Evolutionary conservation across 2,113 vertebrate genomes (phyloP), one percentile per base, ranked within the genome.

Genomic region (Smithornis capensis): DNA sequence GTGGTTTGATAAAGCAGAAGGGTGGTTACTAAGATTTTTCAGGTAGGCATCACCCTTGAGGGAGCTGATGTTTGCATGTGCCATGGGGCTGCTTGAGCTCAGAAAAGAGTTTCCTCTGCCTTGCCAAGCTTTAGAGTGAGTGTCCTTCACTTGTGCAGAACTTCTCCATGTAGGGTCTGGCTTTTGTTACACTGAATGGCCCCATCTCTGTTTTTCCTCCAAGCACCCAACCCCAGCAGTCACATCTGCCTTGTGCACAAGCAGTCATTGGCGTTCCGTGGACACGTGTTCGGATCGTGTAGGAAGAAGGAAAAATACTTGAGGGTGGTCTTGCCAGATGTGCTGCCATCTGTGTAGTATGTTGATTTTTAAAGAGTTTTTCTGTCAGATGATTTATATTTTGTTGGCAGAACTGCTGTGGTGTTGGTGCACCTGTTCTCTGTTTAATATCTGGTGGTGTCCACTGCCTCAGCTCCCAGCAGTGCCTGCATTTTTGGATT

Each of bases 151-250:
- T 33, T 25, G 27, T 64, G 40, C 50, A 14, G 15, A 52, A 60
- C 27, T 79, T 35, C 49, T 92, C 18, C 29, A 12, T 2, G 2
- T 19, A 10, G 14, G 6, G 16, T 42, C 40, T 92, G 52, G 0
- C 5, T 73, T 83, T 38, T 67, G 14, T 81, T 74, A 7, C 6
- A 23, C 18, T 25, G 55, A 57, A 44, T 52, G 27, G 56, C 49
- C 71, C 21, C 3, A 19, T 19, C n/a, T 47, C 11, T 6, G 59
- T 67, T 44, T 55, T 49, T 4, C 8, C 35, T 25, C 24, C 14
- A 3, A 7, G 23, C 64, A 57, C 2, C 0, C 64, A 67, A 5
- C 19, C 47, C 35, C 37, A 11, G 18, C 2, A 2, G 44, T 68
- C 44, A 49, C 13, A 19, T 33, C 62, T 73, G n/a, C 55, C 45